These are phyloP conservation scores for Excalfactoria chinensis DNA, from an alignment of 2,113 vertebrate species.

Conservation along the genomic window DNA sequence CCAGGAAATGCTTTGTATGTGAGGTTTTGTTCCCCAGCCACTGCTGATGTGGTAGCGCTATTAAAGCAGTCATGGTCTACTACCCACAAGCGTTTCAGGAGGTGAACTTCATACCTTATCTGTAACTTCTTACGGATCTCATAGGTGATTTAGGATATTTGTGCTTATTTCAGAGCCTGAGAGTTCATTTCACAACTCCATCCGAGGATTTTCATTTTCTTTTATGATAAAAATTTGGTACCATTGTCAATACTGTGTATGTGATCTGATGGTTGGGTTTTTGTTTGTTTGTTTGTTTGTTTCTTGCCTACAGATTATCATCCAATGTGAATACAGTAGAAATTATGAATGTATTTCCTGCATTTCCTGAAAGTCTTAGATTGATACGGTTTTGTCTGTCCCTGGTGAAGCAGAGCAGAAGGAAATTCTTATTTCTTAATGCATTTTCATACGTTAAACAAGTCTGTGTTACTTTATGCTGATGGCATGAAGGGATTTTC, in stretches of 20 bases:
- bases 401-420: background rate
- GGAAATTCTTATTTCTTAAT: constrained; percentile 11
- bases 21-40: background rate
- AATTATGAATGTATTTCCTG: background rate
- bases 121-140: background rate
- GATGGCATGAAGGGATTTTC: constrained; percentile 65
- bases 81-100: background rate
- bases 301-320: background rate
- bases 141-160: background rate
- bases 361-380: background rate
- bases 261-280: background rate
- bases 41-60: background rate
- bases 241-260: accelerated
- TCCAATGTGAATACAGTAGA: background rate
- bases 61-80: background rate
- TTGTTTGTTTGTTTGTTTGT: background rate
- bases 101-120: background rate
- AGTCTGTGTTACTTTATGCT: constrained; percentile 30
- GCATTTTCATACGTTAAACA: constrained; percentile 8
- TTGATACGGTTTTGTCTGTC: background rate
- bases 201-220: background rate
- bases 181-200: background rate
- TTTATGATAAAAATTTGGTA: background rate
- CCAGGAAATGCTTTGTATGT: background rate
- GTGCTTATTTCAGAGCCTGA: background rate